Conservation (phyloP, 2,113 vertebrate species). For the Halcyon senegalensis region DNA sequence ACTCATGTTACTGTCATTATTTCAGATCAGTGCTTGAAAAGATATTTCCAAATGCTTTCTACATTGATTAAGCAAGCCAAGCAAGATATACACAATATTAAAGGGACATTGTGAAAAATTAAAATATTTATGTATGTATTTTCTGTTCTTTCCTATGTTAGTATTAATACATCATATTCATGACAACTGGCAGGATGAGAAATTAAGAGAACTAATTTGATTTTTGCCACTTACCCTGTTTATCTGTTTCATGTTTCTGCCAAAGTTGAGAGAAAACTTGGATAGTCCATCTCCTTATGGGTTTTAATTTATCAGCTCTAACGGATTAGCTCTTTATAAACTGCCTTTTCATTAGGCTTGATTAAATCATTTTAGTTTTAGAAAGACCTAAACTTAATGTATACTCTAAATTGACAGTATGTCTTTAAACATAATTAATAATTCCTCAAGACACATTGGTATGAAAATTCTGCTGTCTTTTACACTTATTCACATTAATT, state of each 20-base stretch:
- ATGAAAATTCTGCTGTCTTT: slow-evolving; percentile 1
- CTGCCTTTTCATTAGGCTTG: background rate
- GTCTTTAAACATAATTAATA: background rate
- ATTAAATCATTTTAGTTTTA: background rate
- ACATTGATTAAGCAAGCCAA: background rate
- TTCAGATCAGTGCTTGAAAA: slow-evolving; percentile 14
- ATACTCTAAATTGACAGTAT: background rate
- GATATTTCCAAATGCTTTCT: background rate
- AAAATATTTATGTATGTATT: background rate
- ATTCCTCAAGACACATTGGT: background rate
- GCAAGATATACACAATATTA: background rate
- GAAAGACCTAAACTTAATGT: background rate
- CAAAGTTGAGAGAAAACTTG: background rate
- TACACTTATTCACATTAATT: background rate
- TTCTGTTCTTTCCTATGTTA: background rate
- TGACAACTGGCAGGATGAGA: background rate
- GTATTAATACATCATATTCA: background rate
- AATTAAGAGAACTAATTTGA: background rate
- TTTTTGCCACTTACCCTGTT: background rate
- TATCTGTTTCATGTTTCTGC: background rate
- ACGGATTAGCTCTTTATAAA: background rate
- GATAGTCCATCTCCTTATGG: background rate
- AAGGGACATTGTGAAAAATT: background rate
- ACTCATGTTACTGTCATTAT: background rate
- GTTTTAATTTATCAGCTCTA: background rate